Conservation (phyloP, 2,888 invertebrate genomes). For the Acanthoscelides obtectus region DNA sequence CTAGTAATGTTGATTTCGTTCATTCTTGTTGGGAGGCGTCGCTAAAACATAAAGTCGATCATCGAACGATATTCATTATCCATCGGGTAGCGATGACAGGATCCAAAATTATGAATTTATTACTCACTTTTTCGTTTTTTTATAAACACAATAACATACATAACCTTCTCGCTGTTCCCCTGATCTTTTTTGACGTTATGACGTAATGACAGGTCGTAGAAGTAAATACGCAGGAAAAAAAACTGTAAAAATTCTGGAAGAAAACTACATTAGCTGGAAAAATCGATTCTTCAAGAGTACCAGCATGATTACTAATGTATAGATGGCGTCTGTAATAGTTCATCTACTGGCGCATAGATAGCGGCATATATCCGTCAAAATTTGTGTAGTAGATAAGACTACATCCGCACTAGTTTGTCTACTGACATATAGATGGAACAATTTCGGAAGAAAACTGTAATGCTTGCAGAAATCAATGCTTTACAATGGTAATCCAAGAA, state of each 20-base stretch:
- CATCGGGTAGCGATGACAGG: neutral
- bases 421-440: too few relatives aligned
- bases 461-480: too few relatives aligned
- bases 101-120: neutral
- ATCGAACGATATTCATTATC: neutral
- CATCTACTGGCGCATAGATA: neutral
- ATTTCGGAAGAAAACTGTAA: too few relatives aligned
- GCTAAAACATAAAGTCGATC: neutral
- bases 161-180: neutral
- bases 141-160: neutral
- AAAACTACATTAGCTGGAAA: neutral
- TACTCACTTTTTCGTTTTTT: neutral
- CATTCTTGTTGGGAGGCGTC: neutral
- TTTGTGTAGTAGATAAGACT: too few relatives aligned
- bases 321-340: neutral
- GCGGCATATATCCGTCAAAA: neutral
- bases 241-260: neutral
- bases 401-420: too few relatives aligned
- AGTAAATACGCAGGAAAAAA: neutral
- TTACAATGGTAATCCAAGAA: too few relatives aligned
- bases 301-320: too few relatives aligned
- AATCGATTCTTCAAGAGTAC: too few relatives aligned
- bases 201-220: neutral
- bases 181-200: neutral
- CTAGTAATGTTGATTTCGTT: neutral